Evolutionary conservation across 2,888 invertebrate species (phyloP).

Genomic region (Netelia virgata): DNA sequence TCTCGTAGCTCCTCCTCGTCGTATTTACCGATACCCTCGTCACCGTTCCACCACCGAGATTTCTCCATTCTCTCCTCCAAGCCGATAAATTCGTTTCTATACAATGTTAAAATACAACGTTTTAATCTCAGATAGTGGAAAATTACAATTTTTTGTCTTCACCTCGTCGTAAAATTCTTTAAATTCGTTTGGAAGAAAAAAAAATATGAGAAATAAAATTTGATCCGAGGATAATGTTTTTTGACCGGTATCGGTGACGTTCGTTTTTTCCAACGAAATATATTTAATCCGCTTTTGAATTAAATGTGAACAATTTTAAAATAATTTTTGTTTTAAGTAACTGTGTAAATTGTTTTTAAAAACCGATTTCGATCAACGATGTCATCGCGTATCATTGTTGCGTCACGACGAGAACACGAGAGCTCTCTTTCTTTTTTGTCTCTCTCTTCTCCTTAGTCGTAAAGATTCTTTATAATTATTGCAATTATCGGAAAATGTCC

Average conservation of each 20-base stretch:
- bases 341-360: no score
- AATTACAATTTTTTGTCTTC: no score
- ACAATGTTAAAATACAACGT: neutral
- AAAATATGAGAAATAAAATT: no score
- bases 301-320: no score
- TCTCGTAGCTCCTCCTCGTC: slow-evolving; percentile 79
- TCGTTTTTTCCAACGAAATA: no score
- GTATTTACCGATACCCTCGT: slow-evolving; percentile 73
- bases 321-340: no score
- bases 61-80: slow-evolving; percentile 77
- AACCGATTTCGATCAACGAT: no score
- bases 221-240: no score
- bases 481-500: slow-evolving; percentile 21
- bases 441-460: neutral
- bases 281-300: no score
- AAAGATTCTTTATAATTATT: slow-evolving; percentile 20
- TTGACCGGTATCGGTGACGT: no score
- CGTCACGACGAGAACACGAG: slow-evolving; percentile 24
- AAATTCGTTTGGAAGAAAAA: no score
- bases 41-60: slow-evolving; percentile 78
- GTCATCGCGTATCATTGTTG: slow-evolving; percentile 2
- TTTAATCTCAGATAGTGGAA: neutral
- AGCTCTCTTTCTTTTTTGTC: neutral
- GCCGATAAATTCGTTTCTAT: slow-evolving; percentile 77
- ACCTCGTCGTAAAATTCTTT: no score